A percentile compares a stretch with the other conserved stretches of the same genome.
These are phyloP conservation scores for Rhabdophis nuchalis DNA, from an alignment of 2,797 vertebrate species.

Conservation along the genomic window DNA sequence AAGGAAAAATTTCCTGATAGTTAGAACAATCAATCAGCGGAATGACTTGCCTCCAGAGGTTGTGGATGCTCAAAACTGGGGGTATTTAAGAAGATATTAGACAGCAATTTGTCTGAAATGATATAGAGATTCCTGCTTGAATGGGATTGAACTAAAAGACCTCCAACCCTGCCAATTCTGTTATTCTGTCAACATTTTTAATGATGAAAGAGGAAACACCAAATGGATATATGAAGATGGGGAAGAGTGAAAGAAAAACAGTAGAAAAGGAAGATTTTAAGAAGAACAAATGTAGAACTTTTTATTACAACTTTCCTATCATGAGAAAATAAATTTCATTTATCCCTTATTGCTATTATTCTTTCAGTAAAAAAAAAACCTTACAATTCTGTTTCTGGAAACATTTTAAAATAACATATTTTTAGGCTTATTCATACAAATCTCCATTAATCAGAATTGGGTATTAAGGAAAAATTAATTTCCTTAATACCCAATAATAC, in stretches of 20 bases:
- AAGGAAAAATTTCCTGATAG: neutral
- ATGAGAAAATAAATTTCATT: neutral
- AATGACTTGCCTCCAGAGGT: neutral
- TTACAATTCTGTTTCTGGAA: neutral
- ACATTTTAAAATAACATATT: neutral
- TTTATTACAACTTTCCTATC: slow-evolving; percentile 5
- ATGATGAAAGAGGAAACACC: slow-evolving; percentile 35
- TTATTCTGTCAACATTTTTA: neutral
- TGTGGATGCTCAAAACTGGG: neutral
- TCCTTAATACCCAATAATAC: too few relatives aligned
- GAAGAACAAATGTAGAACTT: slow-evolving; percentile 31
- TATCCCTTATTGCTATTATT: slow-evolving; percentile 6
- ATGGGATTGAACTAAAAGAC: neutral
- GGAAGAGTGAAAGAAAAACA: neutral
- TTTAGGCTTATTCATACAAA: neutral
- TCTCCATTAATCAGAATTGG: neutral
- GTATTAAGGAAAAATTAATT: slow-evolving; percentile 10
- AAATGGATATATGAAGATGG: slow-evolving; percentile 33
- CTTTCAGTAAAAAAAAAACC: neutral
- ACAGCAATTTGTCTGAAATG: neutral
- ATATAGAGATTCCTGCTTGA: neutral
- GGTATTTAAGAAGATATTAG: neutral
- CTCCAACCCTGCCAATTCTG: neutral
- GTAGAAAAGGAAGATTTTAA: slow-evolving; percentile 18
- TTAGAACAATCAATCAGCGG: neutral